Base-by-base conservation (phyloP, 2,888 invertebrate genomes). In the Cataglyphis livida region DNA sequence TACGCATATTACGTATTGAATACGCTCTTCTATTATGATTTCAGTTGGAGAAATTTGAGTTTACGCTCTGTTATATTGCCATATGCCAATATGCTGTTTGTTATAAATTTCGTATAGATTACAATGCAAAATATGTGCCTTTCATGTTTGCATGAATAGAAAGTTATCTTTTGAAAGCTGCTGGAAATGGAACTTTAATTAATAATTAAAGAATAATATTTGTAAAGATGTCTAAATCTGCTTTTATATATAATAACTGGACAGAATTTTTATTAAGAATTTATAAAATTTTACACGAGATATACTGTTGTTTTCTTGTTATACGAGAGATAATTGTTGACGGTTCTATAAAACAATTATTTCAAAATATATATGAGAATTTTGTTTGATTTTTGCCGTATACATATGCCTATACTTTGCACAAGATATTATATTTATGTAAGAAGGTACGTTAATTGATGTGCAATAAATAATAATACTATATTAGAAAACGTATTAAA, bases 1-100 rank as follows among this genome's bases (percentile, higher is more conserved):
- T 57, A 71, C 18, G 18, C 57, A 57, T 3, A 21, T 57, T 71
- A 21, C 3, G n/a, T n/a, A 57, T 35, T 35, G 6, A 12, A 21
- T n/a, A 57, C 18, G 35, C 35, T 54, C 18, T 70, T 62, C 21
- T 61, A 48, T 59, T 68, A 5, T 35, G 32, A 79, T 81, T 70
- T 71, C 41, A 51, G 51, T 81, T 25, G 38, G 51, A 71, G 38
- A 61, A 81, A 57, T 51, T 3, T 25, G 7, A 54, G 18, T 28
- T 38, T 54, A 21, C 28, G 3, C 10, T 54, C 25, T n/a, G 48
- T 38, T 65, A 48, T 61, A 15, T 51, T 3, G 35, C 35, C 5
- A 6, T 35, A 35, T 6, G 35, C 35, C 35, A 7, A 35, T 41
- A 41, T 28, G 41, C 10, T 61, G 59, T 61, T 74, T 44, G 44